Evolutionary conservation across 2,113 vertebrate genomes (phyloP).

Genomic region (Mixornis gularis): DNA sequence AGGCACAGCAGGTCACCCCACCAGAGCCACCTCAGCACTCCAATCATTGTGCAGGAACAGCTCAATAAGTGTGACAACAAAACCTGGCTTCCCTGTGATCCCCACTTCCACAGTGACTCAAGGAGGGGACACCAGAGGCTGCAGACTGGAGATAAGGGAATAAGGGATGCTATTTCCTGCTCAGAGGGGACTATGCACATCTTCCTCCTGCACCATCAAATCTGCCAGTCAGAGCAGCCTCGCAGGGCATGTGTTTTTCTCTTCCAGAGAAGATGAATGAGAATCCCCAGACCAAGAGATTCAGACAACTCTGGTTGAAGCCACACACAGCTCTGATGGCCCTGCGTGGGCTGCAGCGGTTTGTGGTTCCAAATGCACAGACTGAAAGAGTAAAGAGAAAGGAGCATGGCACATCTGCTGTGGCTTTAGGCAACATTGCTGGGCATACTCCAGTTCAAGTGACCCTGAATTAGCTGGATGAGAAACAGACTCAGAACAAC

Average conservation of each 20-base stretch:
- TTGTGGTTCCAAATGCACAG: not conserved
- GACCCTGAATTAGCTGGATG: not conserved
- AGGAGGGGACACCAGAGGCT: rapidly evolving
- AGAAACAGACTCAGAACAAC: not conserved
- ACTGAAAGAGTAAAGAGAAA: not conserved
- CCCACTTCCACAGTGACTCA: not conserved
- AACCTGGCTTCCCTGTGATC: rapidly evolving
- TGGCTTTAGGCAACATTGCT: not conserved
- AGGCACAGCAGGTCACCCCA: not conserved
- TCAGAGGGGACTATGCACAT: not conserved
- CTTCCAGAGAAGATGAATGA: not conserved
- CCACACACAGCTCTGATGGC: not conserved
- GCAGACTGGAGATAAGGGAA: not conserved
- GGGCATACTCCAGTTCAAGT: not conserved
- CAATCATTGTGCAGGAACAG: rapidly evolving
- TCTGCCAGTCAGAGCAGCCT: not conserved
- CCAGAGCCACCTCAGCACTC: not conserved
- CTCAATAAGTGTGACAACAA: not conserved
- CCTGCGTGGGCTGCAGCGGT: rapidly evolving
- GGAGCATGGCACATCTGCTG: not conserved
- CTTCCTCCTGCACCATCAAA: not conserved
- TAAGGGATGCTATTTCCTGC: not conserved
- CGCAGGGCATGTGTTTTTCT: not conserved
- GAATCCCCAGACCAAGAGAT: not conserved
- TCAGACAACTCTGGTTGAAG: not conserved